Base-by-base conservation (phyloP, 2,888 invertebrate species). In the Clepsis dumicolana region DNA sequence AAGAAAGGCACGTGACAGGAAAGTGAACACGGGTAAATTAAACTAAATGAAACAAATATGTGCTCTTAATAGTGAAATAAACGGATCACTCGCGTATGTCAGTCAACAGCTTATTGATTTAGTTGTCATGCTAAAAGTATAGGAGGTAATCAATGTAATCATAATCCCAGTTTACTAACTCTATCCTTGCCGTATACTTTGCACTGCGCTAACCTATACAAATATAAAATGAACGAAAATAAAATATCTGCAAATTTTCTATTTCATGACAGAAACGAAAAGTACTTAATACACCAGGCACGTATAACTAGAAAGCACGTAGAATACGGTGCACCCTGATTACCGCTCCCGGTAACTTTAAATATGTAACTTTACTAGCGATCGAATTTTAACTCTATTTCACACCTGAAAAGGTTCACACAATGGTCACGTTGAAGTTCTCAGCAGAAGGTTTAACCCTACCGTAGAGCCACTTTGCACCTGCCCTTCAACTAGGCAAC, bases 251-350 rank as follows among this genome's bases (percentile, higher is more conserved):
- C 24, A n/a, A 10, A 27, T 50, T 67, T 63, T 68, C 57, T 59
- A 68, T 64, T 59, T 59, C 25, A 38, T 64, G 64, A 52, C 38
- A 27, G 12, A 62, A 35, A 52, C 35, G 25, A 64, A 57, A 73
- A 61, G 77, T 76, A 81, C 77, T 79, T 70, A 74, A 75, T 74
- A 81, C 70, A 61, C 81, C 70, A 72, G 72, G 52, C 75, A 75
- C 78, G 80, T 80, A 67, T 70, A 61, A 75, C 79, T 78, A 79
- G 81, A 80, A 82, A 79, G 77, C 79, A 85, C 78, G 79, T 80
- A 80, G 70, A 35, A 64, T 62, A 66, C 56, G 66, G 44, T 48
- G 66, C 63, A 59, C 53, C 62, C 35, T 62, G 66, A 59, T 63
- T 60, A 64, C 64, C 59, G 29, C 32, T 24, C 44, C 35, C 16